Evolutionary conservation across 2,113 vertebrate genomes (phyloP).

Genomic region (Erpornis zantholeuca): DNA sequence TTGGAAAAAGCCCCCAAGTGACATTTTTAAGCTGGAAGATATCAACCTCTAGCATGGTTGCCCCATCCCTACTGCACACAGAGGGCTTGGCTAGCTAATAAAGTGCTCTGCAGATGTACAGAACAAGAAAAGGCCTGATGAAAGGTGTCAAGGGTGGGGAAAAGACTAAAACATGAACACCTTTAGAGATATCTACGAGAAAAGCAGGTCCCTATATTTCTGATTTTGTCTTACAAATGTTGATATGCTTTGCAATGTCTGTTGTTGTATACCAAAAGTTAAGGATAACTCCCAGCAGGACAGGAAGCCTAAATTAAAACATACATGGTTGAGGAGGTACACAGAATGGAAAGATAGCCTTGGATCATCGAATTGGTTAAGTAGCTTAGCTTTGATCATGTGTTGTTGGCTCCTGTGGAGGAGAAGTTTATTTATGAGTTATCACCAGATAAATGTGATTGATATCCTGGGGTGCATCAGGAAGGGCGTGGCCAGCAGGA

Average conservation of each 20-base stretch:
- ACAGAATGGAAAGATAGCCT: neutral
- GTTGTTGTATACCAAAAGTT: neutral
- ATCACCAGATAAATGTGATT: neutral
- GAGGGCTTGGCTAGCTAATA: neutral
- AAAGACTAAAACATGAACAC: neutral
- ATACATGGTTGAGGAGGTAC: neutral
- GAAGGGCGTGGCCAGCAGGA: neutral
- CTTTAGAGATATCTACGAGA: neutral
- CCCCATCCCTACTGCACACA: neutral
- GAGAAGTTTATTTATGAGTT: no score
- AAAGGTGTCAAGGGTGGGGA: neutral
- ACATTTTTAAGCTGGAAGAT: neutral
- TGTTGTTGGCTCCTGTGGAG: neutral
- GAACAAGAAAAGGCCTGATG: neutral
- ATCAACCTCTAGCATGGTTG: neutral
- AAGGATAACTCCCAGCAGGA: neutral
- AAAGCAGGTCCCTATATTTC: neutral
- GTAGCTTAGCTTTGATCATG: neutral
- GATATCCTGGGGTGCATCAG: accelerated
- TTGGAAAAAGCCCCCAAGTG: neutral
- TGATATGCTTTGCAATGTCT: neutral
- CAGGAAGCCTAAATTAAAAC: neutral
- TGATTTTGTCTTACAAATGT: neutral
- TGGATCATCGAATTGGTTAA: neutral
- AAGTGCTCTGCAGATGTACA: neutral